phyloP scores from a whole-genome alignment of 37 sponge, comb jelly and placozoan species.

The Ephydatia muelleri region DNA sequence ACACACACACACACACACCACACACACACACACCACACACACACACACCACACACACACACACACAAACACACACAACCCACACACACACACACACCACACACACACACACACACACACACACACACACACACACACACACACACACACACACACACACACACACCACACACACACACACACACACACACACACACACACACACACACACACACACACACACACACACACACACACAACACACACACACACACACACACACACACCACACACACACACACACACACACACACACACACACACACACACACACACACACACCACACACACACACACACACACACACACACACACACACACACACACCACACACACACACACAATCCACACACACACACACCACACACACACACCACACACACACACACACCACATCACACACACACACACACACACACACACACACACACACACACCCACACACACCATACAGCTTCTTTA shows the following conservation, averaged over 20 bases:
- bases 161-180: neutral
- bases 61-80: too few species aligned
- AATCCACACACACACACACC: neutral
- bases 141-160: neutral
- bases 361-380: neutral
- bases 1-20: constrained; percentile 5
- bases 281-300: neutral
- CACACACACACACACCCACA: neutral
- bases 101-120: too few species aligned
- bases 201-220: neutral
- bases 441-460: constrained; percentile 47
- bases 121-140: neutral
- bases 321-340: constrained; percentile 10
- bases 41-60: neutral
- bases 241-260: neutral
- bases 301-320: constrained; percentile 5
- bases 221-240: neutral
- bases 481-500: constrained; percentile 76
- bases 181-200: neutral
- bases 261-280: constrained; percentile 10
- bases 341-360: neutral
- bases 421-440: neutral
- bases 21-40: neutral
- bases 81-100: too few species aligned
- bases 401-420: constrained; percentile 10